These are phyloP conservation scores for Clarias pachynema DNA, from an alignment of 2,797 vertebrate genomes.

Conservation along the genomic window DNA sequence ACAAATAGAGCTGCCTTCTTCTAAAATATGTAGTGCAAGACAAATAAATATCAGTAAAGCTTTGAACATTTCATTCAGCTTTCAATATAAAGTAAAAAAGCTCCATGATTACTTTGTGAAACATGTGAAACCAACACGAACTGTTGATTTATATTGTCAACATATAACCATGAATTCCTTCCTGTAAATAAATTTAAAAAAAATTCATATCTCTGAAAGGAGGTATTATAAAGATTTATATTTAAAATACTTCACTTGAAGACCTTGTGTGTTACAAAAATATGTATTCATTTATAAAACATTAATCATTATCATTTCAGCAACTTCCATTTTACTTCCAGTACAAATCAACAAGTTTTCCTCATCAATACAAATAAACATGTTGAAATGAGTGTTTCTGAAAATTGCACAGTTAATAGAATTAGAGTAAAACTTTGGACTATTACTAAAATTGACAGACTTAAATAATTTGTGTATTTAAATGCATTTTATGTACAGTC, in stretches of 20 bases:
- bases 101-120: not conserved
- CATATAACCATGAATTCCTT: not conserved
- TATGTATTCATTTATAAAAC: not conserved
- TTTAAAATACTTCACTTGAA: not conserved
- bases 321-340: not conserved
- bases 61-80: not conserved
- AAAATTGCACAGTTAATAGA: not conserved
- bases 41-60: not conserved
- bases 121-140: not conserved
- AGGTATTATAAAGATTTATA: not conserved
- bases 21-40: not conserved
- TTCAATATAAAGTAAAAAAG: not conserved
- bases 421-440: not conserved
- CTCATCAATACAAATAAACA: not conserved
- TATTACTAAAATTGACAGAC: not conserved
- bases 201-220: not conserved
- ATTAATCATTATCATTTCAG: not conserved
- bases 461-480: not conserved
- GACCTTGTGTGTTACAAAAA: not conserved
- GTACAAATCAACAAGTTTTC: not conserved
- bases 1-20: too few species aligned
- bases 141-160: not conserved
- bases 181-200: not conserved
- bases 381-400: not conserved
- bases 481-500: conserved; percentile 2